Percentiles rank a stretch among this genome's conserved stretches.
Evolutionary conservation across 2,797 vertebrate genomes (phyloP).

Genomic region (Onychomys torridus): DNA sequence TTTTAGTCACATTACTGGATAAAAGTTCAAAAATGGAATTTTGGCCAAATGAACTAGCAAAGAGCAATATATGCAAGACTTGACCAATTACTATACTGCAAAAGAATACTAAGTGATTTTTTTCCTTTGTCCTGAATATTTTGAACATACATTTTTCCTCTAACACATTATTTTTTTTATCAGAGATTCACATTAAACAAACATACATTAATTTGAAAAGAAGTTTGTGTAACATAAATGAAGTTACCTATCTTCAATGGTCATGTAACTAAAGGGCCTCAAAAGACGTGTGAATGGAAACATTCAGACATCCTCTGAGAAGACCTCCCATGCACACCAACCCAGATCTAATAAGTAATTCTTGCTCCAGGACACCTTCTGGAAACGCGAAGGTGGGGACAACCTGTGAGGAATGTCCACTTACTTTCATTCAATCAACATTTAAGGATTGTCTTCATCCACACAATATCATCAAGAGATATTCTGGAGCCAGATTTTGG

Average conservation of each 20-base stretch:
- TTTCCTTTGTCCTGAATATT: conserved; percentile 41
- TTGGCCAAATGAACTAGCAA: conserved; percentile 42
- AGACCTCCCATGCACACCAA: neutral
- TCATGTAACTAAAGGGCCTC: neutral
- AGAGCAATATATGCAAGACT: neutral
- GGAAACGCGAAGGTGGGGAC: neutral
- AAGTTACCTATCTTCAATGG: neutral
- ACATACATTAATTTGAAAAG: conserved; percentile 4
- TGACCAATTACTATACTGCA: neutral
- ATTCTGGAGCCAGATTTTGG: neutral
- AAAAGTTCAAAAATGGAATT: neutral
- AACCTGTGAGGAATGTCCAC: neutral
- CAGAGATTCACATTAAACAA: neutral
- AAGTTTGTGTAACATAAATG: neutral
- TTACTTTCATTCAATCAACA: neutral
- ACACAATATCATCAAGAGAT: neutral
- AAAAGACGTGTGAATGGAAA: neutral
- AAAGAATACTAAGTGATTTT: conserved; percentile 14
- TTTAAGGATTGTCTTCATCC: neutral
- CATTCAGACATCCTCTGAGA: neutral
- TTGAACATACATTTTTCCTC: neutral
- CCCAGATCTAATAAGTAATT: neutral
- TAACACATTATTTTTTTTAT: neutral
- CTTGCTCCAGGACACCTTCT: neutral
- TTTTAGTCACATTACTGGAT: neutral